Conservation (phyloP, 2,888 invertebrate genomes). For the Ormyrus thymus region DNA sequence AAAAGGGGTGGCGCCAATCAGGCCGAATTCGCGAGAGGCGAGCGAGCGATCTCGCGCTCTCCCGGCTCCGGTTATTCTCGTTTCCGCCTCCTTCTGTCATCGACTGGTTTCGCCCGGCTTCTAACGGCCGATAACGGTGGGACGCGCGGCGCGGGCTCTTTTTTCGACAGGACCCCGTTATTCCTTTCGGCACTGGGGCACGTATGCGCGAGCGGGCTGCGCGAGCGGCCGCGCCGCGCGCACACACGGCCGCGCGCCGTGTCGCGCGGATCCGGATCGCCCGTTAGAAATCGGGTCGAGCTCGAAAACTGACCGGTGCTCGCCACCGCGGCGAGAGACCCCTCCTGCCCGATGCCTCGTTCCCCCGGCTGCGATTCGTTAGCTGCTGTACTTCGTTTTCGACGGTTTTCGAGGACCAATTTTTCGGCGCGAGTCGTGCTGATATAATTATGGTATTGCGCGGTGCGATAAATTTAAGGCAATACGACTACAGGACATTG, state of each 20-base stretch:
- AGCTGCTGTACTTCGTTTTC: background rate
- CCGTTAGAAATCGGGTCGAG: slow-evolving; percentile 64
- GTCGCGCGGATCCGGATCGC: slow-evolving; percentile 39
- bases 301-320: slow-evolving; percentile 36
- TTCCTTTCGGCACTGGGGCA: slow-evolving; percentile 60
- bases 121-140: slow-evolving; percentile 71
- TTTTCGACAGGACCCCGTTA: slow-evolving; percentile 69
- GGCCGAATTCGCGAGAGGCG: slow-evolving; percentile 23
- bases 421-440: background rate
- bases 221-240: background rate
- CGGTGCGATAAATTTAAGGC: background rate
- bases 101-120: slow-evolving; percentile 50
- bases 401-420: background rate
- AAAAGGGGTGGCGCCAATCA: slow-evolving; percentile 20
- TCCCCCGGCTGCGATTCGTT: background rate
- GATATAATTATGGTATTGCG: background rate
- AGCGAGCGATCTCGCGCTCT: slow-evolving; percentile 12
- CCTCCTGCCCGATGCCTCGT: slow-evolving; percentile 9
- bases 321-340: slow-evolving; percentile 17
- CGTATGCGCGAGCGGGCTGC: background rate
- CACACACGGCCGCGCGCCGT: background rate
- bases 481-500: background rate
- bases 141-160: slow-evolving; percentile 56
- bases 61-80: slow-evolving; percentile 53
- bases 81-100: slow-evolving; percentile 44